Evolutionary conservation across 2,113 vertebrate genomes (phyloP), one percentile per base, ranked within the genome.

Genomic region (Chaenogobius annularis): DNA sequence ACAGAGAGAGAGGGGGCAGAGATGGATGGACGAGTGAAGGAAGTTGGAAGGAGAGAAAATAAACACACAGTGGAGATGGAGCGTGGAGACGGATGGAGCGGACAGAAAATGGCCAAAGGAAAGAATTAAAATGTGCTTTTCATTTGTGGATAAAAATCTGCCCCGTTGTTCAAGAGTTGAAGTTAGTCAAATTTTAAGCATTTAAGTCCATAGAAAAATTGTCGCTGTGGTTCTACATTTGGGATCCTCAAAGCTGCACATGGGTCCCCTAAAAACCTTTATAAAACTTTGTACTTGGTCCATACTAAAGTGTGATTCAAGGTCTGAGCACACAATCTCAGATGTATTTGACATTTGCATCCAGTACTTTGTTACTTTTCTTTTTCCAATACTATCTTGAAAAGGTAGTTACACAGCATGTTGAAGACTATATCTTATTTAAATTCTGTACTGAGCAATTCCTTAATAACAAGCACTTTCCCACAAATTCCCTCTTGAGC

Each of bases 111-210:
- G 48, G 65, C 66, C 46, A 76, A 83, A 74, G 84, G 67, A 84
- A 87, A 83, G 72, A 69, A 86, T 75, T 65, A 86, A 87, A 90
- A 91, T 87, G 74, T 87, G 85, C 66, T 88, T 90, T 87, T 83
- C 72, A 87, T 89, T 87, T 86, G 82, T 82, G 50, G 23, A 83
- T 83, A 78, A 19, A 63, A 63, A 63, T 69, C 69, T 77, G 67
- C 68, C 63, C 64, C 61, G 46, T 43, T 19, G 7, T 35, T 62
- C 13, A 9, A 61, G 58, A 31, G 23, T 35, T 35, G 14, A 61
- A 61, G 58, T 35, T 31, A 61, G 26, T 35, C 23, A 26, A 31
- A 35, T 61, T 17, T 61, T 8, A 61, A 31, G 26, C 55, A 58
- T 58, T 56, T 14, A 26, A 26, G 55, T 58, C 26, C 22, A 26